phyloP scores from a whole-genome alignment of 2,888 invertebrate species.

The Sisyra nigra region DNA sequence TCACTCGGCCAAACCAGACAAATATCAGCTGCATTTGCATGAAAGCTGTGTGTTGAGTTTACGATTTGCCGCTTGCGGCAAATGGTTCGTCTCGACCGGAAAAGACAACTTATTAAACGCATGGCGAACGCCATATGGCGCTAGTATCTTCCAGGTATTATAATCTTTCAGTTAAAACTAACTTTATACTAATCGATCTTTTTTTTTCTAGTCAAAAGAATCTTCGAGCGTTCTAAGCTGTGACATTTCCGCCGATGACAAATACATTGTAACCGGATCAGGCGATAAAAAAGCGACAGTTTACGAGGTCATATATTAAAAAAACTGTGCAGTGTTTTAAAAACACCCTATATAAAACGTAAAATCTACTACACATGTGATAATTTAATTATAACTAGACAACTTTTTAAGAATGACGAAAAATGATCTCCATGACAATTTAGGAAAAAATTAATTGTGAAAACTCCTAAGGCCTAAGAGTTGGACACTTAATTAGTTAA shows the following conservation, averaged over 20 bases:
- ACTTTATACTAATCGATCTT: neutral
- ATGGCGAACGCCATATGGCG: constrained; percentile 96
- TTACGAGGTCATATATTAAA: constrained; percentile 84
- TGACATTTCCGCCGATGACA: constrained; percentile 95
- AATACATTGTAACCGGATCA: constrained; percentile 94
- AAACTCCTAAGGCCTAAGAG: neutral
- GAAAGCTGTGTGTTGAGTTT: constrained; percentile 94
- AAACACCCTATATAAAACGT: neutral
- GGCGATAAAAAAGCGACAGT: constrained; percentile 97
- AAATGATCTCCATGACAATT: constrained; percentile 8
- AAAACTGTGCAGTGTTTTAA: neutral
- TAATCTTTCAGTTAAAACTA: neutral
- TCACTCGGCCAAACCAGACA: constrained; percentile 79
- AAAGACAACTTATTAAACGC: constrained; percentile 96
- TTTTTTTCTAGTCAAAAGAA: constrained; percentile 68
- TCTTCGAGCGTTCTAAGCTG: constrained; percentile 95
- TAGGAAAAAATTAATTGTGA: neutral
- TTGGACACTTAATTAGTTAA: neutral
- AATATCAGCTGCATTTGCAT: constrained; percentile 90
- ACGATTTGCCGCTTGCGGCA: constrained; percentile 88
- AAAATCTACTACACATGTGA: neutral
- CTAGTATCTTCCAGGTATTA: constrained; percentile 89
- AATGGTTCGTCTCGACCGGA: constrained; percentile 99
- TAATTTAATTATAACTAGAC: neutral
- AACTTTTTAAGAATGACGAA: neutral